A percentile compares a stretch with the other conserved stretches of the same genome.
These are phyloP conservation scores for Eretmocerus hayati DNA, from an alignment of 2,888 invertebrate genomes.

Conservation along the genomic window DNA sequence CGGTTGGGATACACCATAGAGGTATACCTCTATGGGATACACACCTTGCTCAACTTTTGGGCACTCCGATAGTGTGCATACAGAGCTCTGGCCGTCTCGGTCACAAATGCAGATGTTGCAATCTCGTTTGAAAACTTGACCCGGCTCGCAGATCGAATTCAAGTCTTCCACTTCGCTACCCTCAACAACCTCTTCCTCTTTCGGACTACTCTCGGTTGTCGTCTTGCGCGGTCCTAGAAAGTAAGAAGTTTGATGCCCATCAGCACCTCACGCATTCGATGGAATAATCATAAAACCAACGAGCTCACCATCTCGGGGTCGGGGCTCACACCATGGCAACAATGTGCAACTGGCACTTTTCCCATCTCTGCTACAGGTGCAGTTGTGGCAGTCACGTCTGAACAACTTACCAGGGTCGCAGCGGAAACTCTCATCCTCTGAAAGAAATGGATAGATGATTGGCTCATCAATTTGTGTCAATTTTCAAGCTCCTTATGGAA, in stretches of 20 bases:
- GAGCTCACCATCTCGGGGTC: too few species aligned
- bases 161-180: not conserved
- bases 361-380: conserved; percentile 50
- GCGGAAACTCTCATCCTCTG: not conserved
- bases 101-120: conserved; percentile 54
- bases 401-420: conserved; percentile 47
- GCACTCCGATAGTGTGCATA: conserved; percentile 22
- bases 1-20: too few species aligned
- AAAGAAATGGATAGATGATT: too few species aligned
- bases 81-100: conserved; percentile 29
- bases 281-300: too few species aligned
- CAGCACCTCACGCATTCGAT: not conserved
- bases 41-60: too few species aligned
- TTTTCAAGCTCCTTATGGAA: too few species aligned
- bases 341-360: conserved; percentile 49
- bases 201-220: not conserved
- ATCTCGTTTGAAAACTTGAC: conserved; percentile 36
- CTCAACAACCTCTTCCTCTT: not conserved
- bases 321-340: conserved; percentile 23
- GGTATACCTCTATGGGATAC: too few species aligned
- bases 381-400: conserved; percentile 50
- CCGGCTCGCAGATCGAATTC: not conserved
- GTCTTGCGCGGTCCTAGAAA: too few species aligned
- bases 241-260: not conserved
- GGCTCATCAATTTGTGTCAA: too few species aligned